These are phyloP conservation scores for Uria lomvia DNA, from an alignment of 2,113 vertebrate genomes.

Conservation along the genomic window DNA sequence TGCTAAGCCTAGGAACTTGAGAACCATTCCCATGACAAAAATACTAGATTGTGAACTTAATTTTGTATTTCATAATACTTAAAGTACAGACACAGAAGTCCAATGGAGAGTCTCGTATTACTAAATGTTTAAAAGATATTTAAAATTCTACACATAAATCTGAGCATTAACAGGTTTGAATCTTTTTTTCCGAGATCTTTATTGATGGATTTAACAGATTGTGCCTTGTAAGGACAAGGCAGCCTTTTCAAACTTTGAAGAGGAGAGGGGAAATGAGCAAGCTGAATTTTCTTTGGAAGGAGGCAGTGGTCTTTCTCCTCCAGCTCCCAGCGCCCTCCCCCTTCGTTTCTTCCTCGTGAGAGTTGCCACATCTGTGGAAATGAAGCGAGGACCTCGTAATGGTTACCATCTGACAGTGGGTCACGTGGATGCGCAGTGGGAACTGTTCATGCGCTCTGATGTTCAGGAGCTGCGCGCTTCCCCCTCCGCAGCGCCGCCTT, in stretches of 20 bases:
- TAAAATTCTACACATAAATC: neutral
- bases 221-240: neutral
- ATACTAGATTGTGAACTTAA: slow-evolving; percentile 52
- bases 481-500: neutral
- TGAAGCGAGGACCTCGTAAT: neutral
- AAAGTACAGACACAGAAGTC: neutral
- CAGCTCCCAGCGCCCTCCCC: neutral
- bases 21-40: slow-evolving; percentile 58
- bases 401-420: fast-evolving
- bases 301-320: neutral
- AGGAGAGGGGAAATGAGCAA: neutral
- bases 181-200: neutral
- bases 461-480: fast-evolving
- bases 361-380: neutral
- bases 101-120: neutral
- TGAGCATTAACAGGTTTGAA: neutral
- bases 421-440: neutral
- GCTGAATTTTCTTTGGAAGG: neutral
- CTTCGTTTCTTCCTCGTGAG: fast-evolving
- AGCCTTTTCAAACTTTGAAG: neutral
- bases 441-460: neutral
- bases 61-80: slow-evolving; percentile 44
- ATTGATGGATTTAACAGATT: neutral
- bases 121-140: neutral
- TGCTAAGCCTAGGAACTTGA: slow-evolving; percentile 58